Evolutionary conservation across 2,797 vertebrate genomes (phyloP), one percentile per base, ranked within the genome.

Genomic region (Urophycis tenuis): DNA sequence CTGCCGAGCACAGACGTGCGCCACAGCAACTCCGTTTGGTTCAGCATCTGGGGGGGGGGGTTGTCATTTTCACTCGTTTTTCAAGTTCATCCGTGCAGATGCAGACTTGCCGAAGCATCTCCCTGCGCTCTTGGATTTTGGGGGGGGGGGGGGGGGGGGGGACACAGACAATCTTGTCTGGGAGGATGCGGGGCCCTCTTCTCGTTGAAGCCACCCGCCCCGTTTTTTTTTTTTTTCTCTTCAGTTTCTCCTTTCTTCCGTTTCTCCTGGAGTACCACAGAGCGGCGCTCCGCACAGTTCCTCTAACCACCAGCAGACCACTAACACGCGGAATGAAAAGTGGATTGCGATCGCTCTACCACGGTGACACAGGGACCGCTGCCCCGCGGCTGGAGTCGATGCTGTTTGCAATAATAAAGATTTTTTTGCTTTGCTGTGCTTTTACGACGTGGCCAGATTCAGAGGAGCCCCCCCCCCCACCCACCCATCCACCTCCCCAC

Each of bases 231-330:
- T 67, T n/a, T n/a, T n/a, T n/a, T n/a, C n/a, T n/a, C n/a, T n/a
- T n/a, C n/a, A n/a, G n/a, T n/a, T n/a, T n/a, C n/a, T n/a, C n/a
- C n/a, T n/a, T n/a, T n/a, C n/a, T n/a, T n/a, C 3, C 49, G 19
- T 67, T 67, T 25, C 1, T 10, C 10, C 60, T 67, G 60, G 60
- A 67, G n/a, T 67, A 67, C 60, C 60, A 29, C 60, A 25, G 60
- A 29, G 60, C 45, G 8, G 45, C 45, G 6, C 25, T 29, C 60
- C 60, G n/a, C n/a, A 22, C 9, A 3, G 25, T 64, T 64, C 60
- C 81, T 89, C 85, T 81, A 85, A 92, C 86, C 92, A 93, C 91
- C 93, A 94, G 93, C 93, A 93, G 90, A 92, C 92, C 91, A 88
- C 88, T 84, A 82, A 88, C 82, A 87, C 82, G 90, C 89, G 88